phyloP scores from a whole-genome alignment of 2,888 invertebrate genomes.

The Agonum fuliginosum region DNA sequence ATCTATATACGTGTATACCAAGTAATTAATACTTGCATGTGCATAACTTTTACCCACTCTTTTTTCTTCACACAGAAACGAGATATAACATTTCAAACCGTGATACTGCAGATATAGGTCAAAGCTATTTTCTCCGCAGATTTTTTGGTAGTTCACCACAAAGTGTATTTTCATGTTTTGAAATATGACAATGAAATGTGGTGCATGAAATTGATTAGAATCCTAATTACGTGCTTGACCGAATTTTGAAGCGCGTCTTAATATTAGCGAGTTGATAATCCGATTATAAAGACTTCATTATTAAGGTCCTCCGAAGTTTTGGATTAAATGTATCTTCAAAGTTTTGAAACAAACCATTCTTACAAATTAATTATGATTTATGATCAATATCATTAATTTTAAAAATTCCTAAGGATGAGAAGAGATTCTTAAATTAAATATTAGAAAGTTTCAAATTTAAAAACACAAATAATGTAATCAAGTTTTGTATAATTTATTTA shows the following conservation, averaged over 20 bases:
- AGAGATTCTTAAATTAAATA: too few relatives aligned
- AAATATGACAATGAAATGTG: background rate
- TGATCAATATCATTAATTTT: too few relatives aligned
- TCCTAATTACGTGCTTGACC: conserved; percentile 2
- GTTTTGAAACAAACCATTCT: background rate
- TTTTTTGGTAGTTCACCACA: conserved; percentile 1
- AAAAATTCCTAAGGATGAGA: too few relatives aligned
- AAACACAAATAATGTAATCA: too few relatives aligned
- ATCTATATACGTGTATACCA: conserved; percentile 11
- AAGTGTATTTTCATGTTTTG: conserved; percentile 24
- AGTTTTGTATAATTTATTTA: too few relatives aligned
- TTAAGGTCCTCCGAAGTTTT: background rate
- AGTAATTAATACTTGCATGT: conserved; percentile 28
- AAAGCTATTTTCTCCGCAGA: background rate
- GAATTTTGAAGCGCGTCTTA: background rate
- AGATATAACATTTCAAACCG: background rate
- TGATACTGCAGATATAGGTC: conserved; percentile 14
- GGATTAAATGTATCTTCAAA: background rate
- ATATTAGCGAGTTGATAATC: background rate
- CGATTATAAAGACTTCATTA: conserved; percentile 2
- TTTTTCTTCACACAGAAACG: conserved; percentile 1
- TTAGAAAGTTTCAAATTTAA: too few relatives aligned
- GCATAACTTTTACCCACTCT: background rate
- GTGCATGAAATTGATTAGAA: conserved; percentile 1
- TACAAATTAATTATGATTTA: too few relatives aligned